These are phyloP conservation scores for Catamblyrhynchus diadema DNA, from an alignment of 2,797 vertebrate species.

Conservation along the genomic window DNA sequence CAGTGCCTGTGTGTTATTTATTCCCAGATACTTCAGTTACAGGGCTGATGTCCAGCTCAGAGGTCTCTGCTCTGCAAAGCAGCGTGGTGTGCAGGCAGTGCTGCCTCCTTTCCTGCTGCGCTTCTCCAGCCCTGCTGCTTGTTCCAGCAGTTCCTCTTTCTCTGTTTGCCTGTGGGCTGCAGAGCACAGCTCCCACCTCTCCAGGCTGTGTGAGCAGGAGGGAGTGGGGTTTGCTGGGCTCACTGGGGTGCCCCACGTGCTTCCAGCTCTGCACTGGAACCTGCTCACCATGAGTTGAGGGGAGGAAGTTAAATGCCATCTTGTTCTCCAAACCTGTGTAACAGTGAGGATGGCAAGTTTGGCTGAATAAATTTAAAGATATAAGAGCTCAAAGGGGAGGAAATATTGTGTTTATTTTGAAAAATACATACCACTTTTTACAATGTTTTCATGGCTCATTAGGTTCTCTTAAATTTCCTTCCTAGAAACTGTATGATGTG, in stretches of 20 bases:
- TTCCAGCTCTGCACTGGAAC: background rate
- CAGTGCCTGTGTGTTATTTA: background rate
- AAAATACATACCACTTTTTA: background rate
- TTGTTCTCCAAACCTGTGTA: background rate
- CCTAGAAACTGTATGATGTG: background rate
- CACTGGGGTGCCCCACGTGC: fast-evolving
- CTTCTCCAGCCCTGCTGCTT: background rate
- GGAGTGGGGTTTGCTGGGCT: background rate
- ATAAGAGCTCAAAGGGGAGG: background rate
- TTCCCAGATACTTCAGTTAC: background rate
- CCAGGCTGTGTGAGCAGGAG: background rate
- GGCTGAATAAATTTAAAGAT: background rate
- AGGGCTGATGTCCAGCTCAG: background rate
- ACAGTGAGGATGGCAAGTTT: background rate
- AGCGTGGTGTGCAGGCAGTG: fast-evolving
- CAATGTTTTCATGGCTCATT: constrained; percentile 26
- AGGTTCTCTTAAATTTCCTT: constrained; percentile 28
- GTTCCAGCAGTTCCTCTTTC: background rate
- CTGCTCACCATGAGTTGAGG: background rate
- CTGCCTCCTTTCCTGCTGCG: background rate
- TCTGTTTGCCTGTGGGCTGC: background rate
- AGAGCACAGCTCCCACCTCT: background rate
- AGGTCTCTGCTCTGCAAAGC: background rate
- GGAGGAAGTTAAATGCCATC: background rate
- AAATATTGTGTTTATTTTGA: constrained; percentile 16